Conservation (phyloP, 1,140 invertebrate genomes). For the Drosophila ambigua region DNA sequence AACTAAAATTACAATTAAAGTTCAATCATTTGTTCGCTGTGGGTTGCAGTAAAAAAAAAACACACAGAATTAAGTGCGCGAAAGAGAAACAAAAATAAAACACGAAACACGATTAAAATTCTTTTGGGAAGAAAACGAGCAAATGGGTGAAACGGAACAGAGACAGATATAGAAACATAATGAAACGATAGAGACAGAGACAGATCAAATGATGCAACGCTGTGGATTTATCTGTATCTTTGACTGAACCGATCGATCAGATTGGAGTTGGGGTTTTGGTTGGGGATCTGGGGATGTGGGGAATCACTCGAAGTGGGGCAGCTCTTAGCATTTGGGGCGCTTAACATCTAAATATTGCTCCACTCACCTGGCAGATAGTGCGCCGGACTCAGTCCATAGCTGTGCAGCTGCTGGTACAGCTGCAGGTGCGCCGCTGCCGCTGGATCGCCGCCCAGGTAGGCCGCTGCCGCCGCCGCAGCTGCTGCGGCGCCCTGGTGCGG, state of each 20-base stretch:
- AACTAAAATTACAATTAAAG: constrained; percentile 36
- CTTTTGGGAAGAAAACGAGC: constrained; percentile 33
- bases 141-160: constrained; percentile 45
- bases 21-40: constrained; percentile 1
- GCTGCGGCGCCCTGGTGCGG: constrained; percentile 36
- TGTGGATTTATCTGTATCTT: constrained; percentile 44
- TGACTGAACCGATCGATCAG: constrained; percentile 32
- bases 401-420: constrained; percentile 90
- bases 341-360: not conserved
- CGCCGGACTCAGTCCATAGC: constrained; percentile 90
- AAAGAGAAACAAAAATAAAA: constrained; percentile 27
- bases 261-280: not conserved
- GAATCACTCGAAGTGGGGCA: not conserved
- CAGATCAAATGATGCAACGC: constrained; percentile 27
- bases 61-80: constrained; percentile 42
- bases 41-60: constrained; percentile 43
- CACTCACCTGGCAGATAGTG: constrained; percentile 87
- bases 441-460: constrained; percentile 56
- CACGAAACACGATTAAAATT: constrained; percentile 1
- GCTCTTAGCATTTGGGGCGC: constrained; percentile 8
- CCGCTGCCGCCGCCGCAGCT: constrained; percentile 36
- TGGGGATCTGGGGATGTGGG: not conserved
- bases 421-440: constrained; percentile 86
- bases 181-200: constrained; percentile 41
- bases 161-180: constrained; percentile 24